These are phyloP conservation scores for Cinclus mexicanus DNA, from an alignment of 2,113 vertebrate genomes.

Conservation along the genomic window DNA sequence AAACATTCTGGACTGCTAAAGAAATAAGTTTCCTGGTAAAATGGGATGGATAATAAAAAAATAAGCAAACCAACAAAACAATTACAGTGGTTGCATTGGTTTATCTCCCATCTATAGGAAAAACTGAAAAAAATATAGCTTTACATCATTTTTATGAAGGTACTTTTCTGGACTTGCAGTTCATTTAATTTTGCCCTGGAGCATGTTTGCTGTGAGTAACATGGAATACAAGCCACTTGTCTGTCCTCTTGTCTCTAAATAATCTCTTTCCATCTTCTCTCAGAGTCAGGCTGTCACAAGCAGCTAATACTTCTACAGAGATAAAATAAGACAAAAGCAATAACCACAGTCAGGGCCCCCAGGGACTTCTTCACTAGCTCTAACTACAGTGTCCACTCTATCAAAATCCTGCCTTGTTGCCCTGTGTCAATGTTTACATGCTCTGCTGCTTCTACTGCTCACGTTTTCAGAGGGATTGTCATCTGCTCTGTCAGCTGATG, in stretches of 20 bases:
- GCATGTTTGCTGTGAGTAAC: slow-evolving; percentile 35
- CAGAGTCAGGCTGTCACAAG: slow-evolving; percentile 31
- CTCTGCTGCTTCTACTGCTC: background rate
- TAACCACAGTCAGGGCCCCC: slow-evolving; percentile 9
- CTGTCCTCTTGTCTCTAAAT: slow-evolving; percentile 25
- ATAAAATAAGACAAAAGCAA: slow-evolving; percentile 55
- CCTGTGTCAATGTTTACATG: slow-evolving; percentile 35
- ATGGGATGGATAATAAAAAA: background rate
- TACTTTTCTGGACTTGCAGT: slow-evolving; percentile 10
- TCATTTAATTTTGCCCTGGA: slow-evolving; percentile 56
- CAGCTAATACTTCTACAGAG: slow-evolving; percentile 17
- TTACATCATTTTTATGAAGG: slow-evolving; percentile 34
- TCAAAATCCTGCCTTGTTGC: slow-evolving; percentile 31
- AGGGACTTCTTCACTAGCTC: slow-evolving; percentile 12
- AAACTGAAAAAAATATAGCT: background rate
- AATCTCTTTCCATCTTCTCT: slow-evolving; percentile 43
- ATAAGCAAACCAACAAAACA: background rate
- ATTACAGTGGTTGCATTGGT: background rate
- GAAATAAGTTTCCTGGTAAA: background rate
- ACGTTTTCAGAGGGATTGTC: background rate
- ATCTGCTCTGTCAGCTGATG: background rate
- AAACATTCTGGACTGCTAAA: background rate
- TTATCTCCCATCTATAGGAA: background rate
- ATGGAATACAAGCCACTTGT: slow-evolving; percentile 9
- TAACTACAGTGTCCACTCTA: slow-evolving; percentile 31